Evolutionary conservation across 2,797 vertebrate genomes (phyloP), one percentile per base, ranked within the genome.

Genomic region (Sebastes aleutianus): DNA sequence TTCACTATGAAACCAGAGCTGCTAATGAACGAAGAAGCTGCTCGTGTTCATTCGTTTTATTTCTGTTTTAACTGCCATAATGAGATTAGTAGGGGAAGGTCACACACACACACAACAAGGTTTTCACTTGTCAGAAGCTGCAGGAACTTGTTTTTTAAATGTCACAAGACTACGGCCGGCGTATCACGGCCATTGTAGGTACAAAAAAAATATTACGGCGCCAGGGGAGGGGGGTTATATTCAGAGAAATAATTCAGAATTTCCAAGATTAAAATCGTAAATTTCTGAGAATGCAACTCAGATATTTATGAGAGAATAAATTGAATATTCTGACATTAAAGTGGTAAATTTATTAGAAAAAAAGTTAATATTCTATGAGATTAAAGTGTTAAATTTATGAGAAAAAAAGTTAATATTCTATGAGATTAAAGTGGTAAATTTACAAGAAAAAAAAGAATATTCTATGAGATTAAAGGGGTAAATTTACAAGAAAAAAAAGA

Each of bases 1-100:
- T 27, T 32, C 27, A 10, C n/a, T 65, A 3, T 20, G 27, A 80
- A 71, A 68, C 47, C 82, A 47, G 39, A 81, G 32, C 63, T 6
- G 3, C 39, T 54, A 62, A 64, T 8, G 24, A 74, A 53, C 39
- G 1, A 5, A 18, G 24, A 57, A 36, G 75, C 82, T 57, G 70
- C 43, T 63, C 47, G 0, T 34, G 34, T 47, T 80, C 58, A 43
- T 59, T 80, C 29, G 24, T 18, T 20, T 32, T 4, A 7, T 66
- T 59, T 75, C 53, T 65, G 39, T 69, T 79, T 76, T 22, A 22
- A 39, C 29, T 10, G 3, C 7, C 36, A 6, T 63, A 58, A 63
- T 73, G 34, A 72, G 63, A 63, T 29, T 58, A 34, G 66, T 0
- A 39, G 7, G 2, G 24, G 39, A 26, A 31, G 32, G 68, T 80